Evolutionary conservation across 2,113 vertebrate genomes (phyloP).

Genomic region (Terrapene triunguis): DNA sequence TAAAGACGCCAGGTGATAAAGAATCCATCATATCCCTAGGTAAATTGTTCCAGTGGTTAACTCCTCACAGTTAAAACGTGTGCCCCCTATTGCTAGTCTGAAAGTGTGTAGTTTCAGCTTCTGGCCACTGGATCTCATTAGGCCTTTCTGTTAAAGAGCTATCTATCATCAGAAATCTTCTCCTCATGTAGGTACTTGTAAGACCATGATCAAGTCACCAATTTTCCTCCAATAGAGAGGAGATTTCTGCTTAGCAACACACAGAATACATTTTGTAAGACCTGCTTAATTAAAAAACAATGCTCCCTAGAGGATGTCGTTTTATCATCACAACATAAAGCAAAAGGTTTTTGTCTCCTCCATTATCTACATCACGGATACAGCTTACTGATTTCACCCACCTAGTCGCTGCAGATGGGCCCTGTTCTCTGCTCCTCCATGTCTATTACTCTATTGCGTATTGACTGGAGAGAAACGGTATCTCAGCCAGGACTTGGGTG

Average conservation of each 20-base stretch:
- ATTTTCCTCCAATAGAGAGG: background rate
- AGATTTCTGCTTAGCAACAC: background rate
- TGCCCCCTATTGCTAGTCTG: background rate
- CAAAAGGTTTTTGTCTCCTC: background rate
- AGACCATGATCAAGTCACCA: background rate
- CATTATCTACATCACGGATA: background rate
- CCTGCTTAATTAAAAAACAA: accelerated
- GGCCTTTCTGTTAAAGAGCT: background rate
- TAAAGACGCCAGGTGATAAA: background rate
- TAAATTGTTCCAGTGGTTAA: background rate
- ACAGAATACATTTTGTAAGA: background rate
- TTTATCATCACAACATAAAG: background rate
- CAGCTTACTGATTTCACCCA: background rate
- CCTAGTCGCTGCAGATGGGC: background rate
- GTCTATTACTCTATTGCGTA: background rate
- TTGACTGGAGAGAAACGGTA: background rate
- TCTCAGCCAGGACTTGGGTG: background rate
- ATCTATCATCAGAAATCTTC: background rate
- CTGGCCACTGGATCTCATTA: background rate
- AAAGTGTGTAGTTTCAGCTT: background rate
- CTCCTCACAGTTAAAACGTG: background rate
- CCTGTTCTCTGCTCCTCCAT: background rate
- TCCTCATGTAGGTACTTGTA: background rate
- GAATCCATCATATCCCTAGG: background rate
- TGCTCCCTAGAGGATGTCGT: background rate